Base-by-base conservation (phyloP, 2,888 invertebrate species). In the Tenthredo distinguenda region DNA sequence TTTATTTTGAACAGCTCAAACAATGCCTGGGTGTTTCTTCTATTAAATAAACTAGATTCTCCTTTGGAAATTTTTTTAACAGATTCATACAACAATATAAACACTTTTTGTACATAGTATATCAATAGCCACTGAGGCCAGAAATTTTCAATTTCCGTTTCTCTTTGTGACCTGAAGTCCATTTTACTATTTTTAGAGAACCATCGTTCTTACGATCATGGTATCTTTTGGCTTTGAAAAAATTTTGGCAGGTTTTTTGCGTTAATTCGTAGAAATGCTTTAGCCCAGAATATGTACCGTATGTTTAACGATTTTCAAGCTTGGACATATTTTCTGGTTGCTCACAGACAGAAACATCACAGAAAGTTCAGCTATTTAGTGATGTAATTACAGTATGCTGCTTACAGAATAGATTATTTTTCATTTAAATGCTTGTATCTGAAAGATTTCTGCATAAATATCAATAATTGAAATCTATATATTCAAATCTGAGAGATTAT, bases 291-390 rank as follows among this genome's bases (percentile, higher is more conserved):
- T 10, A 21, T 9, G 12, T 43, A 12, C 43, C 1, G 12, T 71
- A 37, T 71, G n/a, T 18, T 21, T n/a, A 18, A 71, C 21, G 7
- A 37, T 72, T 21, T 40, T 21, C n/a, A 21, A n/a, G 10, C 40
- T 21, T 72, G 40, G n/a, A 72, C 72, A 72, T 72, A 43, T 43
- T 43, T 72, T 40, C 43, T n/a, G 40, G 43, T 68, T 18, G 31
- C 68, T 68, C 1, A 12, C 21, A 34, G 21, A 7, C 26, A 12
- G 34, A 15, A 34, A 31, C 3, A 31, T 12, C 15, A 31, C 26
- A 62, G 9, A 62, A 62, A 62, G 3, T 62, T 7, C 26, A 6
- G 62, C 62, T 62, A 10, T 62, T 26, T 62, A 62, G 21, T 26
- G 7, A 62, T 26, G 9, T 12, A 62, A 21, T 26, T 26, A 62